Evolutionary conservation across 2,888 invertebrate genomes (phyloP), one percentile per base, ranked within the genome.

Genomic region (Pecten maximus): DNA sequence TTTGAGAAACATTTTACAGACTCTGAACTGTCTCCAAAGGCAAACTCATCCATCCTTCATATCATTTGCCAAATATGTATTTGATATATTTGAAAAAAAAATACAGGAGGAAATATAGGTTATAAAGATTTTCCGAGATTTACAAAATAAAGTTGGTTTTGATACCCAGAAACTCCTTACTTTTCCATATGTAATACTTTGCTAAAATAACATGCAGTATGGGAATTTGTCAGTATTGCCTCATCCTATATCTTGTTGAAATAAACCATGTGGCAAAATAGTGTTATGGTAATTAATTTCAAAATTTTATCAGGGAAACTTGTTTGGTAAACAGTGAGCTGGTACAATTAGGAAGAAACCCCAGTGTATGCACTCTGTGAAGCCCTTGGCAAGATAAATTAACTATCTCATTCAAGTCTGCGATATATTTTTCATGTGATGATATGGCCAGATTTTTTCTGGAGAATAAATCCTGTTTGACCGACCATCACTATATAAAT

Each of bases 251-350:
- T 74, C 35, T 28, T 74, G 74, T 74, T 74, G 19, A 10, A 74
- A 6, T 74, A 74, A 74, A 74, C 74, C 74, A 74, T 74, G 74
- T 74, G 74, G 35, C 4, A 74, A 74, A 74, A 74, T 35, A 74
- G 35, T 74, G 74, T 74, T 74, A 74, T 74, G 74, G 74, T 74
- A 74, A 74, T 74, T 74, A 74, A 74, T 74, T 74, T 74, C 35
- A 28, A 74, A 35, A 74, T 28, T 74, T 74, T 74, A 74, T 74
- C 74, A 28, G 74, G 28, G 8, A 28, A 74, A 35, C 74, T 74
- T 74, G 74, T 74, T 74, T 74, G 10, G 35, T 74, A 74, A 74
- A 74, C 74, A 74, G 74, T 74, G 74, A 74, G 74, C 74, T 74
- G 35, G 74, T 74, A 74, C 74, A 23, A 35, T 74, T 74, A 74